These are phyloP conservation scores for Lochmaea crataegi DNA, from an alignment of 2,888 invertebrate genomes.

Conservation along the genomic window DNA sequence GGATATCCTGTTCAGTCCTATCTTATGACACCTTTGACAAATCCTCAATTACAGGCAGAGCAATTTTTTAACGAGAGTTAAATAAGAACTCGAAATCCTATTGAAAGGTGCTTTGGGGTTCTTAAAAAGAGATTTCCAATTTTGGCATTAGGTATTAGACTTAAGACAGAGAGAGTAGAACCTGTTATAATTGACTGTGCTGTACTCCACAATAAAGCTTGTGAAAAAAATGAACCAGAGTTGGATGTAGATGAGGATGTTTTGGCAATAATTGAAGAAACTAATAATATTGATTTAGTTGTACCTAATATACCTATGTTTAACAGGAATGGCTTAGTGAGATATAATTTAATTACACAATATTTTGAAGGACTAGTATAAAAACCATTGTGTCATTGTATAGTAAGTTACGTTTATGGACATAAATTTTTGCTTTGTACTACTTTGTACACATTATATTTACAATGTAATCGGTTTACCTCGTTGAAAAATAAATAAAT, in stretches of 20 bases:
- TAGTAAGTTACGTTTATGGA: no score
- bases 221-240: constrained; percentile 26
- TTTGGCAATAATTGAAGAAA: constrained; percentile 26
- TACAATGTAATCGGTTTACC: background rate
- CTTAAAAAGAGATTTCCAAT: constrained; percentile 50
- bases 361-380: background rate
- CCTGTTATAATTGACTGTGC: constrained; percentile 45
- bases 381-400: no score
- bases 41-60: constrained; percentile 43
- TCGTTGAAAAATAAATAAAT: background rate
- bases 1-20: constrained; percentile 52
- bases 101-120: constrained; percentile 44
- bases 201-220: constrained; percentile 47
- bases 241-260: no score
- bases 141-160: constrained; percentile 51
- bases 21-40: constrained; percentile 45
- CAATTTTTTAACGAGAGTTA: constrained; percentile 49
- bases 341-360: constrained; percentile 1
- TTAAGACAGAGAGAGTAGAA: constrained; percentile 45
- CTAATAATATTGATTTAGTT: no score
- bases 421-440: no score
- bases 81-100: constrained; percentile 49
- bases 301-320: background rate
- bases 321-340: background rate
- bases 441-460: no score